Evolutionary conservation across 2,888 invertebrate species (phyloP), one percentile per base, ranked within the genome.

Genomic region (Campoletis raptor): DNA sequence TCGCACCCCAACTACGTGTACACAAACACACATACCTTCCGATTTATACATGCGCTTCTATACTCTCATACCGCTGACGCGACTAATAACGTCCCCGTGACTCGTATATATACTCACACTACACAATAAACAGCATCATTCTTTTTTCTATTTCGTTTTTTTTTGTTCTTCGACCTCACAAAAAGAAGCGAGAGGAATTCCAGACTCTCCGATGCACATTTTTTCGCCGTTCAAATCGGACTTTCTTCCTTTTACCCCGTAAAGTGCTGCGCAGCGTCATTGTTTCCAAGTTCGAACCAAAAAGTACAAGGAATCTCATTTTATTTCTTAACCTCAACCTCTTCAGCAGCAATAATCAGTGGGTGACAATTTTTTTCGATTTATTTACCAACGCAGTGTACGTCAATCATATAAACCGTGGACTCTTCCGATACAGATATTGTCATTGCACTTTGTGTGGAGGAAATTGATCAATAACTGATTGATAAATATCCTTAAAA

Each of bases 1-100:
- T 87, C 82, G 77, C 87, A 86, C 80, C 57, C 70, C 83, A 76
- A 81, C 91, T 90, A 90, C 89, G 88, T 90, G 70, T 82, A 85
- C 79, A 90, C 87, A 88, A 90, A 88, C 91, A 90, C 91, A 91
- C 88, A 90, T 89, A 89, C 89, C 89, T 89, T 90, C 89, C 12
- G 88, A 9, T 64, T 67, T 83, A 78, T 40, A 36, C 24, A 24
- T 40, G 57, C 57, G 57, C 54, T 54, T 73, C 61, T 79, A 78
- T 70, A 66, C 80, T 54, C 61, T 45, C 57, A 45, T 70, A 69
- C 69, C 80, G 83, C 74, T 70, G 77, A 84, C 85, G 77, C 73
- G 76, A 42, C 78, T 81, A 80, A 81, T 85, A 76, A 81, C 79
- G 74, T 45, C 67, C 45, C 73, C 69, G 66, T 74, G 73, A 73